A percentile compares a stretch with the other conserved stretches of the same genome.
Evolutionary conservation across 2,888 invertebrate genomes (phyloP).

Genomic region (Allygus modestus): DNA sequence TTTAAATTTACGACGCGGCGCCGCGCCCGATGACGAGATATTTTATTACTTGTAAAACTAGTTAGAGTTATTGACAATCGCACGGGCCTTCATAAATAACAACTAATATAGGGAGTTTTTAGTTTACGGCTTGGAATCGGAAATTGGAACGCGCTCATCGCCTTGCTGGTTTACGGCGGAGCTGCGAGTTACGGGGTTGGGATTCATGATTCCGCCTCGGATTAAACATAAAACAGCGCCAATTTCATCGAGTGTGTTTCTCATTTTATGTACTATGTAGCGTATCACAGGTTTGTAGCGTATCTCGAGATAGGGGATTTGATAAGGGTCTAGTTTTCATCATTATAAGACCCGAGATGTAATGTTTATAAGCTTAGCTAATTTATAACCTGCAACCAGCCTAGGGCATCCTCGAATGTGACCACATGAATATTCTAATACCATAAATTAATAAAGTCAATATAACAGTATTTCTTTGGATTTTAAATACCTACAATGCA

Average conservation of each 20-base stretch:
- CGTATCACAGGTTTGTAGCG: too few relatives aligned
- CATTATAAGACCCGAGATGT: too few relatives aligned
- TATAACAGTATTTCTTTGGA: too few relatives aligned
- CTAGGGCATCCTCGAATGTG: too few relatives aligned
- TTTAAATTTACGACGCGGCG: background rate
- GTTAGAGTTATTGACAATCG: slow-evolving; percentile 28
- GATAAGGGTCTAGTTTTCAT: too few relatives aligned
- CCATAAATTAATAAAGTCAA: too few relatives aligned
- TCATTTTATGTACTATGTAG: background rate
- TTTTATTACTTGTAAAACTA: slow-evolving; percentile 32
- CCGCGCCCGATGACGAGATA: background rate
- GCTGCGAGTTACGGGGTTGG: background rate
- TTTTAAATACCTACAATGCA: too few relatives aligned
- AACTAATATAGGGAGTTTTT: slow-evolving; percentile 33
- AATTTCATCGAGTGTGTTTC: background rate
- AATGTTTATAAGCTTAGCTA: too few relatives aligned
- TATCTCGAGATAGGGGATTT: too few relatives aligned
- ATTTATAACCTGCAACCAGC: too few relatives aligned
- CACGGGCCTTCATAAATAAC: slow-evolving; percentile 14
- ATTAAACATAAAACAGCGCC: slow-evolving; percentile 35
- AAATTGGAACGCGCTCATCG: slow-evolving; percentile 38
- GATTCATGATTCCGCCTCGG: slow-evolving; percentile 19
- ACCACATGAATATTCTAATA: too few relatives aligned
- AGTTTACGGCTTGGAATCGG: slow-evolving; percentile 42
- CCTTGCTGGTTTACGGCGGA: slow-evolving; percentile 28